Evolutionary conservation across 2,797 vertebrate species (phyloP), one percentile per base, ranked within the genome.

Genomic region (Huso huso): DNA sequence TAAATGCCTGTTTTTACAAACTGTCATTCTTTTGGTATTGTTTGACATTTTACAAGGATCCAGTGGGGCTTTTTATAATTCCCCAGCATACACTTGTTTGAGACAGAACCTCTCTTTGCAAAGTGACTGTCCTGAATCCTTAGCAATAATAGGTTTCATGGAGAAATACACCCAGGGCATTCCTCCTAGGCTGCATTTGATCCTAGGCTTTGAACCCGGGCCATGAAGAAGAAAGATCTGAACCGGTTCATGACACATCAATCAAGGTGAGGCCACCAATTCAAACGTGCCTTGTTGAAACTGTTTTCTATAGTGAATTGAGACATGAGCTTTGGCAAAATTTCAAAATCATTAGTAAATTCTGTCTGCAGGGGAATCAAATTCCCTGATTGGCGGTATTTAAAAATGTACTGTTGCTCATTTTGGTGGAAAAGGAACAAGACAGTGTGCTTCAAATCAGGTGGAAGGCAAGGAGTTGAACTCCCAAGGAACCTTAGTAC

Each of bases 401-500:
- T 63, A 66, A 72, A 77, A 74, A 61, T 57, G 74, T 0, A 65
- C 64, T 67, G 13, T 63, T 75, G 72, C 6, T 72, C 72, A 61
- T 64, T 75, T 74, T 53, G 15, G 10, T 1, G 69, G 64, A 74
- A 71, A 74, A 49, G 60, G 68, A 70, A 66, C 74, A 61, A 49
- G 49, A 61, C 23, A 71, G 71, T 7, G 59, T 15, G 69, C 66
- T 55, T 78, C 73, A 72, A 70, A 72, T 73, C n/a, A 71, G 76
- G 71, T 79, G 68, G 66, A 63, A 11, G 48, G 71, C 69, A 72
- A 37, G 74, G 48, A 49, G 66, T 7, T 67, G 68, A 62, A 72
- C 77, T 82, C 82, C 61, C 72, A 74, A 78, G 77, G 77, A 79
- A 76, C 81, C 78, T 49, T 71, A 68, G 71, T 68, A 66, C 62